Evolutionary conservation across 2,888 invertebrate genomes (phyloP), one percentile per base, ranked within the genome.

Genomic region (Leptarthrus brevirostris): DNA sequence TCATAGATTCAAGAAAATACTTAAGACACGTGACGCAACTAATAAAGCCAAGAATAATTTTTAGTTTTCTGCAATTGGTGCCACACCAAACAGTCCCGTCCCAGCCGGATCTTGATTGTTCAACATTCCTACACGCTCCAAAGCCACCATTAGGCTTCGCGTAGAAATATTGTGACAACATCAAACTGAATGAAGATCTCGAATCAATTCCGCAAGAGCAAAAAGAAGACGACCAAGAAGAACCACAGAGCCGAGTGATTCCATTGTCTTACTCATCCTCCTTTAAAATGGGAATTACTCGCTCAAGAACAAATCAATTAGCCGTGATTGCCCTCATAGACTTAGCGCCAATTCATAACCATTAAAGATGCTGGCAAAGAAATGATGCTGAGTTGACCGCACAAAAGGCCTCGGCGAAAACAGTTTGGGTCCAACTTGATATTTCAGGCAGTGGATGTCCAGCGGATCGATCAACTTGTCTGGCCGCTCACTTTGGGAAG

Each of bases 221-320:
- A 40, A 12, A 34, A 58, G 10, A 8, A 36, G 3, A 16, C 8
- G n/a, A 3, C 12, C 3, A 3, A 40, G 8, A 40, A 40, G 2
- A 12, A 12, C 12, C 8, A 12, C 0, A 30, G 1, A 30, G 30
- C 30, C 8, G 30, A 6, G n/a, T n/a, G 40, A 40, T 40, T 40
- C 36, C 58, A 58, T 36, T 36, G 58, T 36, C 20, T 58, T 47
- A 44, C 24, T 64, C 64, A 64, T 40, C 61, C 40, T 44, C 44
- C 24, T 22, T 22, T 24, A 22, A 14, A 44, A 44, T 24, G 47
- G 44, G 22, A 58, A 58, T 18, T 64, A 64, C 22, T 64, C 44
- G 36, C 47, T 64, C 64, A 64, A 64, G 64, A 47, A 24, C 64
- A 47, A 64, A 64, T 64, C 64, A 64, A 64, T 64, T 64, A 47